Evolutionary conservation across 2,113 vertebrate species (phyloP).

Genomic region (Naja naja): DNA sequence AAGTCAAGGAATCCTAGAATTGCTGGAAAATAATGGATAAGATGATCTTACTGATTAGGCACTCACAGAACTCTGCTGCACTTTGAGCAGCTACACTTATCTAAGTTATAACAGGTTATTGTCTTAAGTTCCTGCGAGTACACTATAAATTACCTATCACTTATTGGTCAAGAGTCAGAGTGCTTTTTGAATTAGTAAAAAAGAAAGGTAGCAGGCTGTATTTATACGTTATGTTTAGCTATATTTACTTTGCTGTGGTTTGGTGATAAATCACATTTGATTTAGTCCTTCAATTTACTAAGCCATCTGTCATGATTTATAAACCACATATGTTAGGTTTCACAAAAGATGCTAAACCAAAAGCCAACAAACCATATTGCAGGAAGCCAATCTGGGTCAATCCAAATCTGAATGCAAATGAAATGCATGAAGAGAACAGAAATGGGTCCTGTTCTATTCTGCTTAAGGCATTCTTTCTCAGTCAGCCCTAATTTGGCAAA

Average conservation of each 20-base stretch:
- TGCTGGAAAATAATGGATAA: not conserved
- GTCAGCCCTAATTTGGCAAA: not conserved
- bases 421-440: not conserved
- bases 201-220: not conserved
- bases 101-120: not conserved
- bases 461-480: not conserved
- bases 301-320: not conserved
- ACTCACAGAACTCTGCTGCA: not conserved
- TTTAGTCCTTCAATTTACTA: not conserved
- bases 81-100: not conserved
- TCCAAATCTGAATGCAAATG: not conserved
- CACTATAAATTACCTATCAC: not conserved
- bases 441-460: not conserved
- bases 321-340: not conserved
- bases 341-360: not conserved
- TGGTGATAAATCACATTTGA: not conserved
- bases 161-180: not conserved
- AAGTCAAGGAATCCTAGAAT: not conserved
- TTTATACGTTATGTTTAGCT: not conserved
- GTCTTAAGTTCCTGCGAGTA: not conserved
- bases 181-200: not conserved
- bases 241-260: not conserved
- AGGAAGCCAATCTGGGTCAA: not conserved
- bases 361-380: not conserved
- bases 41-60: not conserved